Evolutionary conservation across 2,888 invertebrate genomes (phyloP).

Genomic region (Protophormia terraenovae): DNA sequence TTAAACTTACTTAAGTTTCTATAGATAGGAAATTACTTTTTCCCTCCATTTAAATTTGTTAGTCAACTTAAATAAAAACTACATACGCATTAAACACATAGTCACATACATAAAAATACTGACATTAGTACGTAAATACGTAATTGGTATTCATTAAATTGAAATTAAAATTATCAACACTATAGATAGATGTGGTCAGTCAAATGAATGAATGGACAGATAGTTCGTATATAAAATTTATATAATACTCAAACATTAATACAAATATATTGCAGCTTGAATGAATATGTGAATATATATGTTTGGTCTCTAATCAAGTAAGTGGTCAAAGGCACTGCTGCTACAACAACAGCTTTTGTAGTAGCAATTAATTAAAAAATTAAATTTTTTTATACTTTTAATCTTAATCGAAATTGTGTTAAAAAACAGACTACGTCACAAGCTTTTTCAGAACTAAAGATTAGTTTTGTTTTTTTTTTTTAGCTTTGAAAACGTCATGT

Average conservation of each 20-base stretch:
- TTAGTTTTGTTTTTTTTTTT: constrained; percentile 27
- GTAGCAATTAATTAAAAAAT: constrained; percentile 68
- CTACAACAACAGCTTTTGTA: background rate
- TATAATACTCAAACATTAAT: too few relatives aligned
- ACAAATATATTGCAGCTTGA: too few relatives aligned
- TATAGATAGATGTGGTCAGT: constrained; percentile 37
- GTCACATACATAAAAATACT: background rate
- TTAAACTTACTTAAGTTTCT: too few relatives aligned
- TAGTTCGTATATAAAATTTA: background rate
- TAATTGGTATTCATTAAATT: constrained; percentile 56
- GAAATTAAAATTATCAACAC: constrained; percentile 61
- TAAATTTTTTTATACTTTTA: constrained; percentile 30
- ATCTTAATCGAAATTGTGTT: constrained; percentile 67
- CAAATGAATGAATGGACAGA: background rate
- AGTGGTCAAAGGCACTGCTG: background rate
- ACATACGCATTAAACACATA: background rate
- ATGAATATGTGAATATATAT: background rate
- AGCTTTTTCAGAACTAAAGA: constrained; percentile 27
- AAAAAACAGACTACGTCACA: constrained; percentile 61
- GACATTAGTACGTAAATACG: constrained; percentile 1
- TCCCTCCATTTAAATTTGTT: background rate
- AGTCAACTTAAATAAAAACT: background rate
- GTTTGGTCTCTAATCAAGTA: constrained; percentile 9
- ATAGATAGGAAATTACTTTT: constrained; percentile 19
- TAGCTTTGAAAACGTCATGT: constrained; percentile 37